Evolutionary conservation across 2,888 invertebrate species (phyloP).

Genomic region (Caenorhabditis uteleia): DNA sequence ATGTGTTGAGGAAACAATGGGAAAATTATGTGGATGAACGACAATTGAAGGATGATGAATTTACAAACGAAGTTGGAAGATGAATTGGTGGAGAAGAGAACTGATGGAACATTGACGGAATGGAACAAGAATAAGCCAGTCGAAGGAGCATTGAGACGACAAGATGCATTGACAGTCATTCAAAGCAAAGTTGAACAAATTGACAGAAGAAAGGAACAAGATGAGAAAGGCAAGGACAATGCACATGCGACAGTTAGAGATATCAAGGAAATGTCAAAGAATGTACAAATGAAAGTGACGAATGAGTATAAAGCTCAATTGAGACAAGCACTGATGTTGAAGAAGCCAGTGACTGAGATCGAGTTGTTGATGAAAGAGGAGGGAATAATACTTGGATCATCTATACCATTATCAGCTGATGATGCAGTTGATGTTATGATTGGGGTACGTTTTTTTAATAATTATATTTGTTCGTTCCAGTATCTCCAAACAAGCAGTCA

Average conservation of each 20-base stretch:
- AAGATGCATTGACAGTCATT: constrained; percentile 89
- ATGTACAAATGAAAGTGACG: constrained; percentile 70
- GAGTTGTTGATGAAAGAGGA: constrained; percentile 20
- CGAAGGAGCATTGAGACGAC: constrained; percentile 85
- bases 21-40: constrained; percentile 92
- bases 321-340: constrained; percentile 27
- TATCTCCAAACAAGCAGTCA: constrained; percentile 14
- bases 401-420: constrained; percentile 9
- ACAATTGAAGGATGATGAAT: constrained; percentile 84
- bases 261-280: too few relatives aligned
- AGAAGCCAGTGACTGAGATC: constrained; percentile 9
- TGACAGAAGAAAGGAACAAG: constrained; percentile 79
- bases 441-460: not conserved
- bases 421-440: constrained; percentile 37
- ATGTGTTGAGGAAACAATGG: constrained; percentile 94
- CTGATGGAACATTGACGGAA: constrained; percentile 88
- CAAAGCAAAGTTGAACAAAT: constrained; percentile 89
- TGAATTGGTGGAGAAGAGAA: constrained; percentile 92
- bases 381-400: constrained; percentile 11
- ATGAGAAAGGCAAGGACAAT: constrained; percentile 76
- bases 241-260: constrained; percentile 73
- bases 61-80: constrained; percentile 98
- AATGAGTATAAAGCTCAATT: constrained; percentile 57
- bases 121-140: constrained; percentile 81
- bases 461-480: not conserved